Evolutionary conservation across 2,797 vertebrate species (phyloP).

Genomic region (Argya squamiceps): DNA sequence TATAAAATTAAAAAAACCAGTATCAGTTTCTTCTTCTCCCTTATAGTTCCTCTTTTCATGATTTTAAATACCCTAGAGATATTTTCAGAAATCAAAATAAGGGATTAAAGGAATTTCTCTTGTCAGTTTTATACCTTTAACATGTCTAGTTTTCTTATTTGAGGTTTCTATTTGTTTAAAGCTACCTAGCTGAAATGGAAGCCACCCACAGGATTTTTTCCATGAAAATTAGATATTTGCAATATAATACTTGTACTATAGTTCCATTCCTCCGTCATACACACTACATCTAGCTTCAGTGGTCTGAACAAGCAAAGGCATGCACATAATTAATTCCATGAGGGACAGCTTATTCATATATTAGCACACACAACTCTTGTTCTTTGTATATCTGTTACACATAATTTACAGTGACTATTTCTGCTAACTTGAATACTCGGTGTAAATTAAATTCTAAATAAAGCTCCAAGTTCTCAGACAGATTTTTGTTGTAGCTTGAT

Average conservation of each 20-base stretch:
- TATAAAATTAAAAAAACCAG: background rate
- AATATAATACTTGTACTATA: constrained; percentile 3
- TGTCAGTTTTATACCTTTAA: background rate
- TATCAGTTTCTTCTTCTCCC: background rate
- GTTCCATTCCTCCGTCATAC: background rate
- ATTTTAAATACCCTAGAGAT: background rate
- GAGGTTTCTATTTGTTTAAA: constrained; percentile 28
- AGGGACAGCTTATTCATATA: constrained; percentile 5
- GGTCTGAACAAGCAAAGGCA: constrained; percentile 42
- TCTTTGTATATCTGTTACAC: constrained; percentile 28
- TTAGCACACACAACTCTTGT: background rate
- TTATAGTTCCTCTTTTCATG: background rate
- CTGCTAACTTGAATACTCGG: background rate
- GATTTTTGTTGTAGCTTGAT: background rate
- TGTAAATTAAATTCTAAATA: constrained; percentile 34
- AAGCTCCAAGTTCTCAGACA: background rate
- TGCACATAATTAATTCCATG: constrained; percentile 45
- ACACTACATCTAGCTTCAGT: background rate
- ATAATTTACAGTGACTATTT: constrained; percentile 31
- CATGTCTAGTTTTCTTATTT: background rate
- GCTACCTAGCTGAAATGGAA: constrained; percentile 8
- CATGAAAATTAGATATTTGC: constrained; percentile 13
- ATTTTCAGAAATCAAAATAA: constrained; percentile 14
- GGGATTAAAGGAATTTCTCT: constrained; percentile 14
- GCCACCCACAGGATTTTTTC: constrained; percentile 23